Evolutionary conservation across 37 sponge, comb jelly and placozoan species (phyloP), one percentile per base, ranked within the genome.

Genomic region (Halichondria panicea): DNA sequence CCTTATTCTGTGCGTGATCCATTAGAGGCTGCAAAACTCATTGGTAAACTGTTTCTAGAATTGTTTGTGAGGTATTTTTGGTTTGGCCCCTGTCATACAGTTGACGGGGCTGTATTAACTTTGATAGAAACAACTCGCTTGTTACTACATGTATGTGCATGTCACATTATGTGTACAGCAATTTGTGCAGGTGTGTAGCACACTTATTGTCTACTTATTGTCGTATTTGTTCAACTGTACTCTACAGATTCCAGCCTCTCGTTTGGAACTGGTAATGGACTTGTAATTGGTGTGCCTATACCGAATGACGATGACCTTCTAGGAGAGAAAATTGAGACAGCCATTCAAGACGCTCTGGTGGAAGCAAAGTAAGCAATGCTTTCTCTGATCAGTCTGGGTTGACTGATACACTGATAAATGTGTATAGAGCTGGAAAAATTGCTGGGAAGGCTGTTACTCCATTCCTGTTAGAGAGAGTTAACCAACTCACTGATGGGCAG

Each of bases 281-380:
- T 95, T 8, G 48, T 98, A 15, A 72, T 98, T 50, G 93, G 86
- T 66, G 93, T 98, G 6, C 99, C 99, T 36, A 87, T 92, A 31
- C 89, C 96, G 9, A 35, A 76, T 1, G 59, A 77, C 22, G 72
- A 62, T 37, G 68, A 87, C 46, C 54, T 58, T 21, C 50, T 72
- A 58, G 91, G 93, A 34, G 40, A 67, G 4, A 78, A 75, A 38
- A 80, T 98, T 21, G 94, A 98, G 53, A n/a, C 27, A 34, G 86
- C 88, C 22, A 84, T 95, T 35, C 79, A 75, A 40, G 32, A 38
- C 30, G 96, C 90, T 13, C 71, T 98, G 21, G 3, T 38, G 7
- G 91, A 92, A 66, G 93, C 94, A 22, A 48, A 77, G 87, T 84
- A 33, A 74, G 81, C 52, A 22, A 44, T 32, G 31, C 9, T 33